Evolutionary conservation across 2,888 invertebrate species (phyloP).

Genomic region (Spilosoma lubricipeda): DNA sequence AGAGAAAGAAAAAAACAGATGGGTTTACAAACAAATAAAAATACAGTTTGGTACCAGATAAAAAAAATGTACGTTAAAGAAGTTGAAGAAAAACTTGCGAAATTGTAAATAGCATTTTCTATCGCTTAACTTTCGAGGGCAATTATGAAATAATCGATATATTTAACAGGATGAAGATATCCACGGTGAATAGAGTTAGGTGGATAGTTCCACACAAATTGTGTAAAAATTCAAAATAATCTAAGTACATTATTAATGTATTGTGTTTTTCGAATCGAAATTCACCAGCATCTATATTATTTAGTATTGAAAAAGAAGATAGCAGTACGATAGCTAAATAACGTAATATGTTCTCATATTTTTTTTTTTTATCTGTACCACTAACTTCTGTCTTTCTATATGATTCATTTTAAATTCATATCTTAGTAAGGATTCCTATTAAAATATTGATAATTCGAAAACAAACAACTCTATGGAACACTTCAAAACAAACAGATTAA

Average conservation of each 20-base stretch:
- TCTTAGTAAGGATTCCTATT: neutral
- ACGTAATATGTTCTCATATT: neutral
- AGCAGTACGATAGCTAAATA: neutral
- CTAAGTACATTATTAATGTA: too few relatives aligned
- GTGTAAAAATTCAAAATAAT: too few relatives aligned
- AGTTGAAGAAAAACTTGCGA: neutral
- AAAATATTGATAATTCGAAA: neutral
- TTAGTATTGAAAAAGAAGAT: neutral
- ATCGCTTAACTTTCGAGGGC: neutral
- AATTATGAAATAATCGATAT: too few relatives aligned
- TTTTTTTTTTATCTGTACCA: neutral
- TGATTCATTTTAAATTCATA: neutral
- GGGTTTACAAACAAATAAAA: neutral
- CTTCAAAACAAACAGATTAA: slow-evolving; percentile 20
- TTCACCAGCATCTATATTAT: too few relatives aligned
- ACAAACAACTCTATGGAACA: neutral
- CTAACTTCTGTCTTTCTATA: neutral
- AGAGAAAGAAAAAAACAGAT: neutral
- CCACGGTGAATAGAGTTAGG: too few relatives aligned
- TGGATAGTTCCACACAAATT: too few relatives aligned
- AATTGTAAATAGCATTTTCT: neutral
- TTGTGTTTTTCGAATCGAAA: too few relatives aligned
- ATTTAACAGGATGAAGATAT: too few relatives aligned
- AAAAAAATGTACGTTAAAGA: neutral
- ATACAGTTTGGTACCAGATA: neutral